A percentile compares a stretch with the other conserved stretches of the same genome.
Conservation (phyloP, 2,888 invertebrate genomes). For the Gymnosoma rotundatum region DNA sequence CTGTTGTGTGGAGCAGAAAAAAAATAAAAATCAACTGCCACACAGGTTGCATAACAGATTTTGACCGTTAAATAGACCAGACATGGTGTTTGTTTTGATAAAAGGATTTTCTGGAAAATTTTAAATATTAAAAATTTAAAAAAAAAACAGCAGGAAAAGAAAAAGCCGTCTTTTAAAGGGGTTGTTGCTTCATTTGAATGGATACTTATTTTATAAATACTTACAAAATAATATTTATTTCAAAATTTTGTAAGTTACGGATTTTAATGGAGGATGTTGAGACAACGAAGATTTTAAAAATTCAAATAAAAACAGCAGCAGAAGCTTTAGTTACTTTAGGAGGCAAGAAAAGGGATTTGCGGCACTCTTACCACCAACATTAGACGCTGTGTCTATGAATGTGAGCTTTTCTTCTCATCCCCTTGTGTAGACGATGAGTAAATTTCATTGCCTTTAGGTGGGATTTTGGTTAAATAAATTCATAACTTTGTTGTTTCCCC, state of each 20-base stretch:
- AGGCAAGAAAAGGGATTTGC: constrained; percentile 40
- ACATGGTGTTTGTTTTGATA: constrained; percentile 70
- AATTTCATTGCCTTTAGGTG: constrained; percentile 60
- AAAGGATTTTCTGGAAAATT: constrained; percentile 68
- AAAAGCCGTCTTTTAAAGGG: neutral
- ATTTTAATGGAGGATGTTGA: constrained; percentile 24
- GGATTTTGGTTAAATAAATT: constrained; percentile 66
- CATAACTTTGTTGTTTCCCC: constrained; percentile 61
- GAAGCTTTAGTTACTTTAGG: constrained; percentile 41
- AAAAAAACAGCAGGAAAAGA: constrained; percentile 21
- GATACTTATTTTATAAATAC: constrained; percentile 22
- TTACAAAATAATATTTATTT: constrained; percentile 15
- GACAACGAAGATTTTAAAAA: constrained; percentile 24
- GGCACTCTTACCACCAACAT: constrained; percentile 4
- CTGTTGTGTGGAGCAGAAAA: constrained; percentile 1
- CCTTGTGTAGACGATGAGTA: constrained; percentile 23
- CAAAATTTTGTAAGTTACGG: constrained; percentile 50
- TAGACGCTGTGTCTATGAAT: neutral
- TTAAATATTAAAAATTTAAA: constrained; percentile 37
- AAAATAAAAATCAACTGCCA: constrained; percentile 38
- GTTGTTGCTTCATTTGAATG: constrained; percentile 2
- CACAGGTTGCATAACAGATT: constrained; percentile 54
- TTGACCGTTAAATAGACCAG: constrained; percentile 67
- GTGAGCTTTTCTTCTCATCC: constrained; percentile 24
- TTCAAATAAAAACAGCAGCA: constrained; percentile 30